Conservation (phyloP, 1,140 invertebrate genomes). For the Psix sp. region DNA sequence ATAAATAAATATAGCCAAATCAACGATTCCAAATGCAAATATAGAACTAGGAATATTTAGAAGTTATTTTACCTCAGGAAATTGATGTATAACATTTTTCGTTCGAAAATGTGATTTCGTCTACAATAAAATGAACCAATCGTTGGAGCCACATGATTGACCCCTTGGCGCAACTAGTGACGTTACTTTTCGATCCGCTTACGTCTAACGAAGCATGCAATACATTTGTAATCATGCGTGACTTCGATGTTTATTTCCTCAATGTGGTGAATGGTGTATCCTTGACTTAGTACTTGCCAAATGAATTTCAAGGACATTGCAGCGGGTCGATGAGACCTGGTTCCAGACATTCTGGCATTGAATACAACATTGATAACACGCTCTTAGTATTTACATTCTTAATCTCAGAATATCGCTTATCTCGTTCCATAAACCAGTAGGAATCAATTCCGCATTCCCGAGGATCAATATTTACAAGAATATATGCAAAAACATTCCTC, state of each 20-base stretch:
- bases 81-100: no score
- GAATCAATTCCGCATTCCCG: no score
- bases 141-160: neutral
- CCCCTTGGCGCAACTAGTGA: neutral
- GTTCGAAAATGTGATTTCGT: no score
- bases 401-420: slow-evolving; percentile 7
- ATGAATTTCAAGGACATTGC: slow-evolving; percentile 57
- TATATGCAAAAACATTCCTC: no score
- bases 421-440: no score
- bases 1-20: no score
- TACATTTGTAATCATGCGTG: slow-evolving; percentile 40
- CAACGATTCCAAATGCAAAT: no score
- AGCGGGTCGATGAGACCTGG: slow-evolving; percentile 58
- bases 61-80: no score
- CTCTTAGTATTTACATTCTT: slow-evolving; percentile 27
- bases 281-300: slow-evolving; percentile 50
- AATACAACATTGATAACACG: slow-evolving; percentile 37
- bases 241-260: slow-evolving; percentile 53
- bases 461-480: no score
- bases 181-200: neutral
- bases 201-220: slow-evolving; percentile 36
- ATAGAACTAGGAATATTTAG: no score
- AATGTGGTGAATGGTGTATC: slow-evolving; percentile 55
- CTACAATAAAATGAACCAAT: no score
- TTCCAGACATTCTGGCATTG: slow-evolving; percentile 68